Evolutionary conservation across 2,797 vertebrate genomes (phyloP).

Genomic region (Sus cebifrons): DNA sequence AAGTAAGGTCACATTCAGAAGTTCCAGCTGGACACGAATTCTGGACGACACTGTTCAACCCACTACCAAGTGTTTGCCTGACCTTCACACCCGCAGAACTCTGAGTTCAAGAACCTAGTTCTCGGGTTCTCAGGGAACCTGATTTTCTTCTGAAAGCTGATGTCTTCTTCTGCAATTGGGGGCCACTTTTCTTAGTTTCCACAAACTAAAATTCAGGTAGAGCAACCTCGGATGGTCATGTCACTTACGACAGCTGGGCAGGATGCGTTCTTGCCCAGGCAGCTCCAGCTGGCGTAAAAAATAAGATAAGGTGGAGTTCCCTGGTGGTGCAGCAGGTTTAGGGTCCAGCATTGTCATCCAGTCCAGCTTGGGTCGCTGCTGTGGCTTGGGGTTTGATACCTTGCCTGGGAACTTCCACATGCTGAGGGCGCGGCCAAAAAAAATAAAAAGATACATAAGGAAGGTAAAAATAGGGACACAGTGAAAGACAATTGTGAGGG

Average conservation of each 20-base stretch:
- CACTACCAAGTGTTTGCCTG: accelerated
- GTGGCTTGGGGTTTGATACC: no score
- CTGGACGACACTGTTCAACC: accelerated
- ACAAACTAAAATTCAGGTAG: neutral
- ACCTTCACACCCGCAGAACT: neutral
- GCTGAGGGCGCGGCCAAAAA: no score
- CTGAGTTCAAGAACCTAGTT: neutral
- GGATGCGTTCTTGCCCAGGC: neutral
- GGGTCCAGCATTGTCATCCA: no score
- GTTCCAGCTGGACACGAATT: neutral
- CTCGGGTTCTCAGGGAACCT: neutral
- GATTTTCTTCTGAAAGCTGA: neutral
- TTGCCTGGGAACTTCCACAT: no score
- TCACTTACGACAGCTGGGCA: neutral
- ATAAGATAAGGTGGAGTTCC: no score
- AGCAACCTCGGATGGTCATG: accelerated
- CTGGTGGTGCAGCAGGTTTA: no score
- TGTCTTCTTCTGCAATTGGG: neutral
- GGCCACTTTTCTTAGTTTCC: neutral
- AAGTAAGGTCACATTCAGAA: neutral
- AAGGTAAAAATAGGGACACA: neutral
- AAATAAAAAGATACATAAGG: no score
- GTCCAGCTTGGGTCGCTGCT: no score
- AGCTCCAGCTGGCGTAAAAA: neutral
- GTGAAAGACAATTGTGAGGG: neutral